Base-by-base conservation (phyloP, 2,797 vertebrate genomes). In the Melanotaenia pygmaea region DNA sequence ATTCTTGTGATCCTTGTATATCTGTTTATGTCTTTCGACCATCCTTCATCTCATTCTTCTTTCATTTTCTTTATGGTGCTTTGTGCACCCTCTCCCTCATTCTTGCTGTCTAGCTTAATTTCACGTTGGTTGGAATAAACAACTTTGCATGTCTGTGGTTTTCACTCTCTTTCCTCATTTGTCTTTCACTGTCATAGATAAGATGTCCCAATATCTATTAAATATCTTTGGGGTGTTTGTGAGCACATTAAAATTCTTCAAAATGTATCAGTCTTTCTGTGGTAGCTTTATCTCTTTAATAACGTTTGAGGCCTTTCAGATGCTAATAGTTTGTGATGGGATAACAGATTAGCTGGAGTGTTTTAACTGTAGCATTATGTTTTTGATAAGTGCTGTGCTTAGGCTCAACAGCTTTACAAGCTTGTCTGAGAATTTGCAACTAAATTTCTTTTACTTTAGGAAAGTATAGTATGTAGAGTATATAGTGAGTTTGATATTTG, bases 281-380 rank as follows among this genome's bases (percentile, higher is more conserved):
- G 28, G 64, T 80, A 76, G 71, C 64, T 71, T 86, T 86, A 83
- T 89, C 83, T 70, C 58, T 67, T 82, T 86, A 80, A 83, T 83
- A 22, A 79, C 79, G 76, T 70, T 32, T n/a, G 60, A 58, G 32
- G 34, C 67, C 61, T 85, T 84, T 76, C 53, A 82, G 78, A 86
- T 76, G 56, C 64, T 71, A 59, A 77, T 64, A 28, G 20, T 28
- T 22, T 67, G 64, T n/a, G 38, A 73, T 65, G 34, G 64, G 30
- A 78, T 83, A 73, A 61, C 37, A 76, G 66, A 83, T 85, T 53
- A 70, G 76, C 71, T 64, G 22, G 11, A 58, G 59, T 43, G 62
- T 40, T 74, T 78, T 1, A 53, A 56, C 26, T 34, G 32, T 60
- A 1, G 9, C 32, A 64, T 65, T 40, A 50, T 64, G 37, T 64